Conservation (phyloP, 2,797 vertebrate species). For the Glyptemys insculpta region DNA sequence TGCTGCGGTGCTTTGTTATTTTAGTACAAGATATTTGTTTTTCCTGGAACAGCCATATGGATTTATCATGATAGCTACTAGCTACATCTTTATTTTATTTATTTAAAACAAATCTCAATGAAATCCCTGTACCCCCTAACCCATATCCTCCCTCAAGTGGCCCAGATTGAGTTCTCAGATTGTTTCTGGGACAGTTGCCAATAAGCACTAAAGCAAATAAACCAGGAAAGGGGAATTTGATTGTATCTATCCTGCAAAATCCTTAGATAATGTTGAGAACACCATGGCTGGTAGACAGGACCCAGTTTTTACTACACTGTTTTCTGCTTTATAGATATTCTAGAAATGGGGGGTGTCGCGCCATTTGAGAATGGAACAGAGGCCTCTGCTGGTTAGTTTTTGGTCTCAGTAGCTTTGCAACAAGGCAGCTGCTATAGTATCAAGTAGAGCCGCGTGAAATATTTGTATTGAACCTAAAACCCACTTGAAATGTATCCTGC, state of each 20-base stretch:
- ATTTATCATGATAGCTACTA: neutral
- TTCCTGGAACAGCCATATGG: neutral
- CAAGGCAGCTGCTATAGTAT: neutral
- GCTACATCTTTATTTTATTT: conserved; percentile 26
- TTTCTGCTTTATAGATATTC: neutral
- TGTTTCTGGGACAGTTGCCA: conserved; percentile 6
- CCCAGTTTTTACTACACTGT: neutral
- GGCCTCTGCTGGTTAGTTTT: neutral
- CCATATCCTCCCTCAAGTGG: neutral
- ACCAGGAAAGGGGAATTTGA: neutral
- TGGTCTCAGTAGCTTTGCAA: neutral
- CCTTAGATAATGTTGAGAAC: neutral
- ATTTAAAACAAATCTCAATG: neutral
- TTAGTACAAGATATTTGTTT: neutral
- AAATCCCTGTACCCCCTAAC: neutral
- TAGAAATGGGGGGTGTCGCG: rapidly evolving
- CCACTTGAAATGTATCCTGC: neutral
- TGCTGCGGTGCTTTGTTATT: neutral
- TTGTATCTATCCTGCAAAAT: neutral
- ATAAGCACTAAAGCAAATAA: neutral
- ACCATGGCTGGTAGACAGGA: neutral
- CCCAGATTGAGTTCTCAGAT: neutral
- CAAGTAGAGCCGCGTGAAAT: rapidly evolving
- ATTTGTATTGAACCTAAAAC: neutral
- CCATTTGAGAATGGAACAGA: neutral